These are phyloP conservation scores for Phalanger gymnotis DNA, from an alignment of 2,797 vertebrate species.

Conservation along the genomic window DNA sequence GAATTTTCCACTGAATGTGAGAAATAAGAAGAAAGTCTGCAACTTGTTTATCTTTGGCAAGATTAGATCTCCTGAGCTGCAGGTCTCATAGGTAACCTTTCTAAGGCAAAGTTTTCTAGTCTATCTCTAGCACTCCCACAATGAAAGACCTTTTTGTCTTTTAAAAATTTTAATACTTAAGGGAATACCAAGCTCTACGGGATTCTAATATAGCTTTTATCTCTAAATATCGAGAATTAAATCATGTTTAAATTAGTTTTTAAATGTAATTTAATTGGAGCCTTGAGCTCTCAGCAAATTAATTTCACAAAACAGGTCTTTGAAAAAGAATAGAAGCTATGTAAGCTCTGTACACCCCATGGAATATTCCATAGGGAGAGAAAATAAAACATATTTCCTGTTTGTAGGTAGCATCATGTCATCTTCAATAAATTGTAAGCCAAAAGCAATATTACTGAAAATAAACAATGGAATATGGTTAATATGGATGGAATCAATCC, in stretches of 20 bases:
- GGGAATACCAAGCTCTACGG: background rate
- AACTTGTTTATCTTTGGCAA: background rate
- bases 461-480: slow-evolving; percentile 76
- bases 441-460: slow-evolving; percentile 74
- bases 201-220: slow-evolving; percentile 27
- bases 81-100: slow-evolving; percentile 20
- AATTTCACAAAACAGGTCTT: slow-evolving; percentile 41
- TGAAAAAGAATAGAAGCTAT: slow-evolving; percentile 18
- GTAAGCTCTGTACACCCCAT: background rate
- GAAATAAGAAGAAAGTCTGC: slow-evolving; percentile 26
- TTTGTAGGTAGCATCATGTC: slow-evolving; percentile 45
- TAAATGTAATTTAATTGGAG: slow-evolving; percentile 30
- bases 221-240: slow-evolving; percentile 25
- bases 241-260: slow-evolving; percentile 22
- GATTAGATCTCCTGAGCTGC: background rate
- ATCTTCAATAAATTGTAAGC: slow-evolving; percentile 72
- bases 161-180: slow-evolving; percentile 1
- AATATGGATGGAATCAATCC: slow-evolving; percentile 70
- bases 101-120: background rate
- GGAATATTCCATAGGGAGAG: slow-evolving; percentile 46
- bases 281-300: slow-evolving; percentile 37
- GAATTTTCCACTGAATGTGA: slow-evolving; percentile 6
- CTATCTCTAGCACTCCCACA: slow-evolving; percentile 23
- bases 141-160: slow-evolving; percentile 4
- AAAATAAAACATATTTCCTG: slow-evolving; percentile 48